These are phyloP conservation scores for Holotrichia oblita DNA, from an alignment of 1,140 invertebrate genomes.

Conservation along the genomic window DNA sequence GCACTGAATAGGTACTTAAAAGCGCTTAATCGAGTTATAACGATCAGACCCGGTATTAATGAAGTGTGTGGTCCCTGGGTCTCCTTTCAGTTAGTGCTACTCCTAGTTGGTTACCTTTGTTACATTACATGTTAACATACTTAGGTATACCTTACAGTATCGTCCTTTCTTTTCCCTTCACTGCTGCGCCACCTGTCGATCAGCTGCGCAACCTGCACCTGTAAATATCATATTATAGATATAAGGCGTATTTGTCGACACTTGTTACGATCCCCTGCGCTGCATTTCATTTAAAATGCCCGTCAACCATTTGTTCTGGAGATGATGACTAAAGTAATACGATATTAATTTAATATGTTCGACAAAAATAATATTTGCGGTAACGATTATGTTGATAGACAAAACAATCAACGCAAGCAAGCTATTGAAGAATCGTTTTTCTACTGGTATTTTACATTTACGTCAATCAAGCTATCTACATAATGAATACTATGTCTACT, in stretches of 20 bases:
- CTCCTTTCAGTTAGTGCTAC: not conserved
- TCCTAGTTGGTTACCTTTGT: not conserved
- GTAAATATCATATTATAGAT: slow-evolving; percentile 22
- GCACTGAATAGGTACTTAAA: not conserved
- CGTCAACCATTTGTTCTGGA: not conserved
- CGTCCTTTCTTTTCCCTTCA: slow-evolving; percentile 3
- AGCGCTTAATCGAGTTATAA: not conserved
- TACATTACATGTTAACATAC: not conserved
- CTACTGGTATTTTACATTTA: too few species aligned
- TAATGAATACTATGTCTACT: too few species aligned
- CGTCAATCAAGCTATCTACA: too few species aligned
- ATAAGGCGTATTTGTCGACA: not conserved
- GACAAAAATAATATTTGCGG: too few species aligned
- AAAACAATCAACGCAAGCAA: too few species aligned
- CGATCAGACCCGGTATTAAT: not conserved
- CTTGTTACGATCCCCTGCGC: not conserved
- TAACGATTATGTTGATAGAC: too few species aligned
- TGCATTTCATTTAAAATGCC: not conserved
- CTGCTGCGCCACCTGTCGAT: slow-evolving; percentile 17
- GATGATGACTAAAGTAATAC: too few species aligned
- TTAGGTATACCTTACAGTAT: not conserved
- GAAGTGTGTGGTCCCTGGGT: not conserved
- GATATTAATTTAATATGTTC: too few species aligned
- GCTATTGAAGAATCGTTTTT: too few species aligned
- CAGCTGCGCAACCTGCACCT: slow-evolving; percentile 25